Evolutionary conservation across 2,113 vertebrate genomes (phyloP), one percentile per base, ranked within the genome.

Genomic region (Apteryx owenii): DNA sequence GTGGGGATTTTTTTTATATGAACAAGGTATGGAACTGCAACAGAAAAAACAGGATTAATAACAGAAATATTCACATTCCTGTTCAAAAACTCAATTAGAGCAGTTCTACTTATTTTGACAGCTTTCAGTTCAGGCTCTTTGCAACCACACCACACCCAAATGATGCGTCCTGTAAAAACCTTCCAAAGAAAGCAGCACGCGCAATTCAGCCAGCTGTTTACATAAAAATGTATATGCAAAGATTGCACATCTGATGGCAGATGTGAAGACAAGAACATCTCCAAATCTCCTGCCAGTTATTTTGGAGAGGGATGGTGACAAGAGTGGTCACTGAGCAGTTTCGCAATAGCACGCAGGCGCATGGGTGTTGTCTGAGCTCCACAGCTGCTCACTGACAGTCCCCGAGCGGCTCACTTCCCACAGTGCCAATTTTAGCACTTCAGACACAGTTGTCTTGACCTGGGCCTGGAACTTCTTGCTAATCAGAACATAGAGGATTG

Each of bases 401-500:
- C 98, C 97, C 0, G 99, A 99, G 78, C 98, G 98, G 96, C 98
- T 99, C 65, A 99, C 97, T 93, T 99, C 99, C 98, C 98, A 98
- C 64, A 99, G 97, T 0, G 99, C 99, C 80, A 97, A 96, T 96
- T 99, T 99, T 3, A 99, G 98, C 56, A 99, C 97, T 66, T 99
- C 98, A 15, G 99, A 97, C 81, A 98, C 98, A 1, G 99, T 99
- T 16, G 88, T 97, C 93, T 97, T 98, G 25, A 99, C 97, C 77
- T 98, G 98, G 9, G 46, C 95, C 50, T 99, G 98, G 89, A 99
- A 98, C 83, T 98, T 99, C 89, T 99, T 99, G 89, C 98, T 98
- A 22, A 99, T 97, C 38, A 99, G 98, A 81, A 99, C 98, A 0
- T 99, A 99, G 68, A 99, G 98, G 71, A 99, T 97, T 8, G 99